These are phyloP conservation scores for Bufotes viridis DNA, from an alignment of 2,797 vertebrate genomes.

Conservation along the genomic window DNA sequence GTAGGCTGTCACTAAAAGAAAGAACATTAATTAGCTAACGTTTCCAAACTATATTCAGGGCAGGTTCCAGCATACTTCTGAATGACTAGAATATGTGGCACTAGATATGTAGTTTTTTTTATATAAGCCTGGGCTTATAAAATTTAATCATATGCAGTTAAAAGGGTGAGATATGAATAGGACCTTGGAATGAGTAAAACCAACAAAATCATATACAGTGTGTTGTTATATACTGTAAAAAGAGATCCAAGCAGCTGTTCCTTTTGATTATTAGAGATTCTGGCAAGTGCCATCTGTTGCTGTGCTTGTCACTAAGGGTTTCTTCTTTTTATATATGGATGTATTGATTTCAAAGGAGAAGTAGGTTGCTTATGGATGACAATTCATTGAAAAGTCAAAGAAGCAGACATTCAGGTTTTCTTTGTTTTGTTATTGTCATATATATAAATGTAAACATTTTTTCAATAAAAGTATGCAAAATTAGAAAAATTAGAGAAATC, in stretches of 20 bases:
- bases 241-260: neutral
- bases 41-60: no score
- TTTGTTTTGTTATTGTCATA: neutral
- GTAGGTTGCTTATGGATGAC: neutral
- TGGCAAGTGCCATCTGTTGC: conserved; percentile 12
- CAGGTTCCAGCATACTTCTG: no score
- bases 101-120: no score
- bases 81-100: no score
- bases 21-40: no score
- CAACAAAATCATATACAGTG: neutral
- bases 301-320: neutral
- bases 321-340: neutral
- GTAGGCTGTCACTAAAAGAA: no score
- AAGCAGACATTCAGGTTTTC: neutral
- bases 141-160: neutral
- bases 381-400: neutral
- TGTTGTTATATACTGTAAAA: neutral
- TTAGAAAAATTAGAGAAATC: neutral
- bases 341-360: neutral
- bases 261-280: conserved; percentile 16
- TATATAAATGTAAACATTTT: neutral
- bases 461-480: neutral
- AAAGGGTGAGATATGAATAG: neutral
- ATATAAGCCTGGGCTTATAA: neutral
- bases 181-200: neutral